Conservation (phyloP, 2,797 vertebrate species). For the Manis pentadactyla region DNA sequence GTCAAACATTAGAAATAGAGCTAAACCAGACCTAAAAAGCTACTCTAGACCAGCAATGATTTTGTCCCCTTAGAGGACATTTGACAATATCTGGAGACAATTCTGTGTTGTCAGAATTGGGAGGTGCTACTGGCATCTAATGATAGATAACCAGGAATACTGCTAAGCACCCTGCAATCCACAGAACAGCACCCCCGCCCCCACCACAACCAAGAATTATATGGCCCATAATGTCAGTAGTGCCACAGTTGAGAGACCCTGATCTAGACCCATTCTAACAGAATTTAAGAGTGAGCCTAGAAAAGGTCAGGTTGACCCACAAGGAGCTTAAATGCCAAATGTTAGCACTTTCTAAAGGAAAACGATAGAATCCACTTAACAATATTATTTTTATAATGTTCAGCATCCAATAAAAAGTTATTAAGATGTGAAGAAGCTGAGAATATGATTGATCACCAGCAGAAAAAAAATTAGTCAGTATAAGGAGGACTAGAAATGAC, state of each 20-base stretch:
- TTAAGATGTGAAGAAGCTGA: background rate
- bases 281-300: background rate
- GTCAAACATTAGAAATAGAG: background rate
- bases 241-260: background rate
- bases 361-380: background rate
- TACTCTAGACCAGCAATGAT: background rate
- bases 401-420: background rate
- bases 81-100: background rate
- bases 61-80: background rate
- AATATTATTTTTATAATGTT: background rate
- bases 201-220: background rate
- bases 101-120: background rate
- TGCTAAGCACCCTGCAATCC: background rate
- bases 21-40: background rate
- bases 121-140: background rate
- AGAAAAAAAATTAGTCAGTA: background rate
- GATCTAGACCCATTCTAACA: background rate
- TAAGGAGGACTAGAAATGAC: background rate
- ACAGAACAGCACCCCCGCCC: background rate
- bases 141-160: background rate
- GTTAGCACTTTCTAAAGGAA: slow-evolving; percentile 25
- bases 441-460: background rate
- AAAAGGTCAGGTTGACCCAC: slow-evolving; percentile 20
- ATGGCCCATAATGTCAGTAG: background rate
- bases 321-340: slow-evolving; percentile 29